Evolutionary conservation across 1,140 invertebrate genomes (phyloP), one percentile per base, ranked within the genome.

Genomic region (Cotesia glomerata): DNA sequence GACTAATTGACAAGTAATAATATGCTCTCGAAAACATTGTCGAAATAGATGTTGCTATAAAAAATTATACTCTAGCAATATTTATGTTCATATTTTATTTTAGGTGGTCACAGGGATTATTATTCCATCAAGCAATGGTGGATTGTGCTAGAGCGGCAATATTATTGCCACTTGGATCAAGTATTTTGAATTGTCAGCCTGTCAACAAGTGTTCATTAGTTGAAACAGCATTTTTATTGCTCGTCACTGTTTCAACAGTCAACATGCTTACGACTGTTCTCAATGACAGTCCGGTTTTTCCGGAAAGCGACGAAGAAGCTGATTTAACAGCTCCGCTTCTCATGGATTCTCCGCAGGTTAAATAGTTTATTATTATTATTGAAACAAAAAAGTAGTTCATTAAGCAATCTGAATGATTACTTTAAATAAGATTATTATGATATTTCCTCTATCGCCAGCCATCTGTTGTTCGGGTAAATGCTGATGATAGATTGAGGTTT

Each of bases 251-350:
- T 18, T 95, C 95, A 14, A 95, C 94, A 1, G 94, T 97, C 79
- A 97, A 97, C 86, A 94, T 97, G 91, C 89, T 97, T 73, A 96
- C 95, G 13, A 95, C 95, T 13, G 93, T 96, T 1, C 89, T 97
- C 54, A 97, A 96, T 86, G 95, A 97, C 85, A 95, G 94, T 63
- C 95, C 95, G 5, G 92, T 96, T 59, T 93, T 96, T 81, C 94
- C 94, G 1, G 92, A 93, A 75, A 92, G 92, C 77, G 91, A 93
- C 74, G 91, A 92, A 68, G 91, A 92, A 73, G 88, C 89, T 13
- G 91, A 91, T 79, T 86, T 91, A 59, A 89, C 91, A 2, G 90
- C 91, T 2, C 92, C 92, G 2, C 83, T 93, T 64, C 87, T 95
- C 56, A 91, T 93, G 91, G 93, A 95, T 82, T 93, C 92, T 54